These are phyloP conservation scores for Leptopilina clavipes DNA, from an alignment of 1,140 invertebrate species.

Conservation along the genomic window DNA sequence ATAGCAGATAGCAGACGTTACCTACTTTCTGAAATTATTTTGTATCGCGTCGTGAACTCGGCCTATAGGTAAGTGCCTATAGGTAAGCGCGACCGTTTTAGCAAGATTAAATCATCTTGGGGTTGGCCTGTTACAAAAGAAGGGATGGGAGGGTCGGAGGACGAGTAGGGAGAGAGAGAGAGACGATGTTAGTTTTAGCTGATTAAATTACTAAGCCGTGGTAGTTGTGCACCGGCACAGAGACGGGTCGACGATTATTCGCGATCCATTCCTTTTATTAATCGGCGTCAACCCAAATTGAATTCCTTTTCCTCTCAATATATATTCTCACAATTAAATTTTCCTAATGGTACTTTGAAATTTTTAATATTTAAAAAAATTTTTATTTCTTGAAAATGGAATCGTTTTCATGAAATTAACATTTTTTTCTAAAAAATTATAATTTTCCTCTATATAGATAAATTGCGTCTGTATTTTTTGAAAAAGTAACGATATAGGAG, in stretches of 20 bases:
- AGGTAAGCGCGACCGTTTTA: slow-evolving; percentile 68
- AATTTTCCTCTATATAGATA: no score
- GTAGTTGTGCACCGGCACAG: slow-evolving; percentile 68
- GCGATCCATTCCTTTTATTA: slow-evolving; percentile 73
- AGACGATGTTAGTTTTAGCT: slow-evolving; percentile 75
- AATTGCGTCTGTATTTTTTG: no score
- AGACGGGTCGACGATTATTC: slow-evolving; percentile 64
- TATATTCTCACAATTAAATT: no score
- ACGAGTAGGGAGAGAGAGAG: slow-evolving; percentile 53
- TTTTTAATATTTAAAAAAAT: no score
- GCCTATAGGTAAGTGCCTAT: slow-evolving; percentile 61
- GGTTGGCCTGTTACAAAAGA: slow-evolving; percentile 61
- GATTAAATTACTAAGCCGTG: slow-evolving; percentile 75
- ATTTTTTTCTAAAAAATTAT: no score
- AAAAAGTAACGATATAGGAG: not conserved
- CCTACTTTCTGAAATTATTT: slow-evolving; percentile 67
- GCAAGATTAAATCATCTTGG: slow-evolving; percentile 74
- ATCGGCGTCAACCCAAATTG: slow-evolving; percentile 60
- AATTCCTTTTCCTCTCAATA: slow-evolving; percentile 34
- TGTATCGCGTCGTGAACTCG: slow-evolving; percentile 60
- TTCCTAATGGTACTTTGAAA: no score
- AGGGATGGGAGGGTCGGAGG: slow-evolving; percentile 43
- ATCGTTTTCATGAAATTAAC: no score
- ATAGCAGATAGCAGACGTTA: slow-evolving; percentile 47
- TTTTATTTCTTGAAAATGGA: no score